Evolutionary conservation across 2,797 vertebrate species (phyloP).

Genomic region (Holocentrus rufus): DNA sequence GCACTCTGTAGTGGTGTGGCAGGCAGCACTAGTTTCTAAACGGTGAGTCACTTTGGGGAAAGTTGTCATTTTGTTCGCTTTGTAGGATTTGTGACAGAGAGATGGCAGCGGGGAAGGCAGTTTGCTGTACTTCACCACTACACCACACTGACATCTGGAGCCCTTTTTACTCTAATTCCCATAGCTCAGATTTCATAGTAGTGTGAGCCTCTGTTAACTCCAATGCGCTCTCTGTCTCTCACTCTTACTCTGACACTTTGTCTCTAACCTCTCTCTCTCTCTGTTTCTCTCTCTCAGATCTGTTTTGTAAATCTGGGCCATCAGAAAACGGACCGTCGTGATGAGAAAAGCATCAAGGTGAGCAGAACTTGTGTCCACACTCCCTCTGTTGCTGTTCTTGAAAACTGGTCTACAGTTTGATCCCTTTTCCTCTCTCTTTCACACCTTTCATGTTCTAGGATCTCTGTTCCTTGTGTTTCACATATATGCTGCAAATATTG

Average conservation of each 20-base stretch:
- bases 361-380: constrained; percentile 32
- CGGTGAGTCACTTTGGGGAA: constrained; percentile 13
- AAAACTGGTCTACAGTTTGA: neutral
- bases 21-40: constrained; percentile 32
- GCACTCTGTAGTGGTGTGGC: neutral
- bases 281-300: constrained; percentile 81
- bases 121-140: neutral
- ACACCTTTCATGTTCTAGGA: constrained; percentile 33
- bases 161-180: neutral
- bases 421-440: constrained; percentile 3
- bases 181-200: neutral
- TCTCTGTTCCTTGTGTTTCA: constrained; percentile 40
- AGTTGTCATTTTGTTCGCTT: constrained; percentile 7
- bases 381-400: neutral
- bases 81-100: constrained; percentile 23
- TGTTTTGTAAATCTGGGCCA: constrained; percentile 94
- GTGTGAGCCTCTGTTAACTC: neutral
- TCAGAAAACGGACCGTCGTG: constrained; percentile 78
- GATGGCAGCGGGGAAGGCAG: neutral
- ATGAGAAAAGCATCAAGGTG: constrained; percentile 90
- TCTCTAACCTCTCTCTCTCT: neutral
- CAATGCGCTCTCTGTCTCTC: constrained; percentile 3
- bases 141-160: neutral
- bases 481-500: constrained; percentile 26
- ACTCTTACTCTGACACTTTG: too few relatives aligned